A percentile compares a stretch with the other conserved stretches of the same genome.
These are phyloP conservation scores for Antheraea mylitta DNA, from an alignment of 1,140 invertebrate genomes.

Conservation along the genomic window DNA sequence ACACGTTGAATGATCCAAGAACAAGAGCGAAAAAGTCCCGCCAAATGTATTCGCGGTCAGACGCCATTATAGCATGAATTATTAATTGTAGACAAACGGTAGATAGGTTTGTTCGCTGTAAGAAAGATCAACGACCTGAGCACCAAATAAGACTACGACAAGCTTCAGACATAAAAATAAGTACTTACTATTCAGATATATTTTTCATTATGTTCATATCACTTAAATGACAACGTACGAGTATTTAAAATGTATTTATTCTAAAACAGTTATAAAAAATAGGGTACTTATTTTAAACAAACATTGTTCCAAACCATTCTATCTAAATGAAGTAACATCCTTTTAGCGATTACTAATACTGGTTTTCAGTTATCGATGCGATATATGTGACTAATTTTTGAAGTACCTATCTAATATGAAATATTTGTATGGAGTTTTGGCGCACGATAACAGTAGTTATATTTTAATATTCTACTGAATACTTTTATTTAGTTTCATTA, in stretches of 20 bases:
- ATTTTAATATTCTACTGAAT: too few relatives aligned
- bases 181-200: background rate
- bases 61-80: constrained; percentile 59
- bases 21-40: constrained; percentile 20
- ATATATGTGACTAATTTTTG: too few relatives aligned
- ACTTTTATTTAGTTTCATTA: too few relatives aligned
- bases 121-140: constrained; percentile 50
- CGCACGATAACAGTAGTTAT: too few relatives aligned
- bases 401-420: background rate
- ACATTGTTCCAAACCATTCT: background rate
- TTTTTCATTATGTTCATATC: too few relatives aligned
- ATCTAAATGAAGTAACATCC: background rate
- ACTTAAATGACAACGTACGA: background rate
- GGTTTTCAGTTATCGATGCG: background rate
- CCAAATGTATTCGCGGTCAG: constrained; percentile 39
- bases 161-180: background rate
- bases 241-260: background rate
- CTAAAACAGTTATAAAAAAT: background rate
- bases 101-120: constrained; percentile 21
- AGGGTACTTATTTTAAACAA: background rate
- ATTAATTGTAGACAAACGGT: constrained; percentile 61
- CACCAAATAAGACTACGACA: constrained; percentile 28
- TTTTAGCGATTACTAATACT: background rate
- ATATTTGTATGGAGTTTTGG: background rate
- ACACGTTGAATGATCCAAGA: constrained; percentile 12